Conservation (phyloP, 2,113 vertebrate species). For the Melanocharis versteri region DNA sequence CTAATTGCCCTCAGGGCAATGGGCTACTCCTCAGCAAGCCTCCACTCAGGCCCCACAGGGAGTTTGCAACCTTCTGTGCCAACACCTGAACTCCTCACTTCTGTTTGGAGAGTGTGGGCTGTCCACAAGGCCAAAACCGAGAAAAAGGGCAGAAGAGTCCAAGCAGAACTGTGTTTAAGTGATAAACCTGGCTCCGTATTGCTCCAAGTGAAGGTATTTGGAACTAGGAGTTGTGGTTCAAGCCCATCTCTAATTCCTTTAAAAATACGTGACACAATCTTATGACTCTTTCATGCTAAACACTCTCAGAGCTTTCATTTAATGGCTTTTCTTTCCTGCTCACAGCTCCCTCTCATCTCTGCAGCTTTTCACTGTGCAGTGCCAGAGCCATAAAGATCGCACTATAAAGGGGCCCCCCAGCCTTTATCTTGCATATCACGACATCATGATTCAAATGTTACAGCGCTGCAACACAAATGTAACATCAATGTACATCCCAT, state of each 20-base stretch:
- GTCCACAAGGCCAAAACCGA: not conserved
- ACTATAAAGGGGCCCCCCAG: slow-evolving; percentile 25
- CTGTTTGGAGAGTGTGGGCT: not conserved
- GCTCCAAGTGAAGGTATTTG: not conserved
- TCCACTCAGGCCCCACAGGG: fast-evolving
- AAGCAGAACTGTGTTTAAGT: not conserved
- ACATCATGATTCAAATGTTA: slow-evolving; percentile 62
- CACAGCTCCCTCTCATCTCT: slow-evolving; percentile 40
- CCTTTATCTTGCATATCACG: slow-evolving; percentile 53
- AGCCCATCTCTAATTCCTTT: not conserved
- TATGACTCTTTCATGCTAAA: not conserved
- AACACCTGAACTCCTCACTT: not conserved
- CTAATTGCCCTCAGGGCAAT: not conserved
- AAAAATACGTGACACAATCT: not conserved
- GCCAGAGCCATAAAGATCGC: slow-evolving; percentile 33
- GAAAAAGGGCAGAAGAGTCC: not conserved
- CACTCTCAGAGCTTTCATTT: not conserved
- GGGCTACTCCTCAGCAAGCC: not conserved
- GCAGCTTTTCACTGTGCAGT: slow-evolving; percentile 10
- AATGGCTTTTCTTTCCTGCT: slow-evolving; percentile 7
- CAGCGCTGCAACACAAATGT: slow-evolving; percentile 58
- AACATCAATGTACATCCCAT: slow-evolving; percentile 66
- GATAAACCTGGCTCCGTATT: not conserved
- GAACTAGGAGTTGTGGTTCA: not conserved
- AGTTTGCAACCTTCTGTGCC: not conserved